Percentiles rank a stretch among this genome's conserved stretches.
phyloP scores from a whole-genome alignment of 2,888 invertebrate species.

The Quadriops clusia region DNA sequence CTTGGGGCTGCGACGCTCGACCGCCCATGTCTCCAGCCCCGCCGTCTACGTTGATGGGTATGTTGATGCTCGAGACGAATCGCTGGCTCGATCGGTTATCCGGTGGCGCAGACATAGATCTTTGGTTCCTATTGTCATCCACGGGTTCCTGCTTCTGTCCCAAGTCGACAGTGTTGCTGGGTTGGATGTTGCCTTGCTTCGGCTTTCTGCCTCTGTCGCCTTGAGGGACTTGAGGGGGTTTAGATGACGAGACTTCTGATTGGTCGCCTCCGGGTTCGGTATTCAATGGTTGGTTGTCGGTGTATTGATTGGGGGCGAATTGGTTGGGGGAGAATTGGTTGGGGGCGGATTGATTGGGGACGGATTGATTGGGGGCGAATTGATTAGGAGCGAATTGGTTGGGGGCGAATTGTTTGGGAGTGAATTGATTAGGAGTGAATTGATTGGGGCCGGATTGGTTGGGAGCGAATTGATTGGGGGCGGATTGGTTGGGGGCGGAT shows the following conservation, averaged over 20 bases:
- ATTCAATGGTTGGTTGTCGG: not conserved
- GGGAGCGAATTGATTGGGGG: too few relatives aligned
- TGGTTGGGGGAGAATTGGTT: too few relatives aligned
- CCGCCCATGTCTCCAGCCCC: conserved; percentile 8
- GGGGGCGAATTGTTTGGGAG: conserved; percentile 17
- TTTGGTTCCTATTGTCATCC: conserved; percentile 47
- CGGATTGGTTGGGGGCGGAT: too few relatives aligned
- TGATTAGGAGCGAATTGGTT: not conserved
- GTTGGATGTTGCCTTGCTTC: conserved; percentile 26
- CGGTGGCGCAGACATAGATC: conserved; percentile 74
- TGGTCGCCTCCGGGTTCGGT: too few relatives aligned
- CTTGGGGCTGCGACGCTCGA: conserved; percentile 11
- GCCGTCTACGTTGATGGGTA: conserved; percentile 24
- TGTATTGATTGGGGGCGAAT: too few relatives aligned
- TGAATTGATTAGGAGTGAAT: too few relatives aligned
- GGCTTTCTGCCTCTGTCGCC: conserved; percentile 19
- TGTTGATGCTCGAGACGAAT: conserved; percentile 32
- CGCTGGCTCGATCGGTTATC: conserved; percentile 34
- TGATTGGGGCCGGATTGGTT: too few relatives aligned
- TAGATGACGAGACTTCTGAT: too few relatives aligned
- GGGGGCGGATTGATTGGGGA: not conserved
- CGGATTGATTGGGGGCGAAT: not conserved
- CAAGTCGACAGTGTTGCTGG: conserved; percentile 67
- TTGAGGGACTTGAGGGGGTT: conserved; percentile 25
- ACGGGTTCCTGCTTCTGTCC: conserved; percentile 53